Percentiles rank a stretch among this genome's conserved stretches.
Evolutionary conservation across 2,113 vertebrate genomes (phyloP).

Genomic region (Copsychus sechellarum): DNA sequence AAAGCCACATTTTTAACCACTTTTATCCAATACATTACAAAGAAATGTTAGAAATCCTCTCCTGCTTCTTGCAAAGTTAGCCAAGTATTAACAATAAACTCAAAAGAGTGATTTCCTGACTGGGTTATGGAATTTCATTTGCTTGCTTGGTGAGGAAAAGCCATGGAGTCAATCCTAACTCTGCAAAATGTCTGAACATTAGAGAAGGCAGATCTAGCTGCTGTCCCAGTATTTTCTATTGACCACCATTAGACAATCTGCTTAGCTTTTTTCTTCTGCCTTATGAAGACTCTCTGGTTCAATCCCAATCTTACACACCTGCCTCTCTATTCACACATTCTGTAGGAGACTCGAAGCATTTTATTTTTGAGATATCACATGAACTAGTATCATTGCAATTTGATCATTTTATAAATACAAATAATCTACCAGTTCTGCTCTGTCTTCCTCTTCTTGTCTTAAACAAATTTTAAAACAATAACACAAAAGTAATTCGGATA

Average conservation of each 20-base stretch:
- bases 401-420: background rate
- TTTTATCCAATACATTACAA: background rate
- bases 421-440: background rate
- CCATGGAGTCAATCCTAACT: background rate
- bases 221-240: background rate
- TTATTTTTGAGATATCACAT: background rate
- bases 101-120: background rate
- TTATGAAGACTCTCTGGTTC: background rate
- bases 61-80: background rate
- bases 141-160: background rate
- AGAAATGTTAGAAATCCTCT: background rate
- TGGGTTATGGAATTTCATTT: background rate
- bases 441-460: background rate
- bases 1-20: background rate
- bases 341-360: background rate
- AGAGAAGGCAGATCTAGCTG: background rate
- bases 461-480: background rate
- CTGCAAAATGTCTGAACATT: background rate
- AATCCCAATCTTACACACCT: background rate
- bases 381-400: background rate
- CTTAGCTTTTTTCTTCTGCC: background rate
- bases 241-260: background rate
- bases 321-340: rapidly evolving
- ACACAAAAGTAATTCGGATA: background rate
- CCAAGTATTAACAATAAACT: background rate